Percentiles rank a stretch among this genome's conserved stretches.
Evolutionary conservation across 92 coral and sea anemone species (phyloP).

Genomic region (Umimayanthus chanpuru): DNA sequence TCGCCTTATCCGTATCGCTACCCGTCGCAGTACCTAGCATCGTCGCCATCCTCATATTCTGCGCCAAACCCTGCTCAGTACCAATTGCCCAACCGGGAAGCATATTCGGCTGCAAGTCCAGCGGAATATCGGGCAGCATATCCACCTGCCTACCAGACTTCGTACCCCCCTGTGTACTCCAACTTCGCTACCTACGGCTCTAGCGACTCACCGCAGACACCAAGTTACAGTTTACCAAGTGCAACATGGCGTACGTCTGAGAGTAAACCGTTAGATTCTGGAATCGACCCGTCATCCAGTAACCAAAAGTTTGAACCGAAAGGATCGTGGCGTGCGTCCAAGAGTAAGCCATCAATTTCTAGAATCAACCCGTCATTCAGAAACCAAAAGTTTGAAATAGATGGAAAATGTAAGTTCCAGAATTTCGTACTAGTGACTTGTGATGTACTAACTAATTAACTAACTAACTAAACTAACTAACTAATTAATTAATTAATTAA

Average conservation of each 20-base stretch:
- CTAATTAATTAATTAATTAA: too few species aligned
- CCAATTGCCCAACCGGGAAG: neutral
- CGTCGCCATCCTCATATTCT: neutral
- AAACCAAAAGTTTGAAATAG: constrained; percentile 36
- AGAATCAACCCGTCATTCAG: neutral
- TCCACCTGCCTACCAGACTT: neutral
- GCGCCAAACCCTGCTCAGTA: neutral
- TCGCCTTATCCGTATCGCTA: constrained; percentile 1
- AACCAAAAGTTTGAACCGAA: neutral
- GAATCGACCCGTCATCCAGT: neutral
- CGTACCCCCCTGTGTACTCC: neutral
- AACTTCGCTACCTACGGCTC: neutral
- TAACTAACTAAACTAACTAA: too few species aligned
- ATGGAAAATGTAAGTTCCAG: constrained; percentile 20
- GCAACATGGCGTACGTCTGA: neutral
- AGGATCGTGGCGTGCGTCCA: neutral
- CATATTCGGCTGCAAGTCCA: constrained; percentile 21
- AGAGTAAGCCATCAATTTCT: neutral
- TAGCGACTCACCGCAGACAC: neutral
- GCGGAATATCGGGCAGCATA: constrained; percentile 15
- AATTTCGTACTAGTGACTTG: neutral
- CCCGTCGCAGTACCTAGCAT: constrained; percentile 15
- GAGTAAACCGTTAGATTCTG: neutral
- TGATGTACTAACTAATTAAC: neutral
- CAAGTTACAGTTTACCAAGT: neutral